Evolutionary conservation across 2,113 vertebrate species (phyloP), one percentile per base, ranked within the genome.

Genomic region (Lynx canadensis): DNA sequence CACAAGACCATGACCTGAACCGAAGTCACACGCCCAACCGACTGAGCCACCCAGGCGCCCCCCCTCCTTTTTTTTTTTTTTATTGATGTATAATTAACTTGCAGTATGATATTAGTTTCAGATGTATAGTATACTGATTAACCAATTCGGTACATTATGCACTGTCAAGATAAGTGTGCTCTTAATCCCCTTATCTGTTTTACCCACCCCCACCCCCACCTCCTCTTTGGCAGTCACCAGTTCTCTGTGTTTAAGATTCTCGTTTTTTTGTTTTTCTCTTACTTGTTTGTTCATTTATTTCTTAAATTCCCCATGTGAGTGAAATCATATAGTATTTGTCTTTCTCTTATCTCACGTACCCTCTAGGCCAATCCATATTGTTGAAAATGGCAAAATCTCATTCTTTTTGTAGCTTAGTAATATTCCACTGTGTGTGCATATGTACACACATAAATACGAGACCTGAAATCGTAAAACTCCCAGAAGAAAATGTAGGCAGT

Each of bases 81-180:
- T 41, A 48, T 78, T 78, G 41, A 48, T 27, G 41, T 48, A 31
- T 16, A 78, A 15, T 78, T 78, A 78, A 48, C 74, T 31, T 78
- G 48, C 27, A 48, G 27, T 48, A 27, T 48, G 48, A 31, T 48
- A 18, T 48, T 78, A 48, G 41, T 48, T 31, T 78, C 74, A 31
- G 27, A 15, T 31, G 41, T 18, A 48, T 14, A 48, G 16, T 78
- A 29, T 48, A 48, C 14, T 15, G 14, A 31, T 78, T 78, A 27
- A 18, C 0, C 1, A 27, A 31, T 48, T 48, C 41, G 10, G 1
- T 48, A 31, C 15, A 18, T 31, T 31, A 1, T 31, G 27, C 15
- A 29, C 38, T 27, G 38, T 76, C 38, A 45, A 27, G 38, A 15
- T 27, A 38, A 23, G 21, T 25, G 36, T 73, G 21, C 74, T 31